Percentiles rank a stretch among this genome's conserved stretches.
phyloP scores from a whole-genome alignment of 2,888 invertebrate genomes.

The Drepanosiphum platanoidis region DNA sequence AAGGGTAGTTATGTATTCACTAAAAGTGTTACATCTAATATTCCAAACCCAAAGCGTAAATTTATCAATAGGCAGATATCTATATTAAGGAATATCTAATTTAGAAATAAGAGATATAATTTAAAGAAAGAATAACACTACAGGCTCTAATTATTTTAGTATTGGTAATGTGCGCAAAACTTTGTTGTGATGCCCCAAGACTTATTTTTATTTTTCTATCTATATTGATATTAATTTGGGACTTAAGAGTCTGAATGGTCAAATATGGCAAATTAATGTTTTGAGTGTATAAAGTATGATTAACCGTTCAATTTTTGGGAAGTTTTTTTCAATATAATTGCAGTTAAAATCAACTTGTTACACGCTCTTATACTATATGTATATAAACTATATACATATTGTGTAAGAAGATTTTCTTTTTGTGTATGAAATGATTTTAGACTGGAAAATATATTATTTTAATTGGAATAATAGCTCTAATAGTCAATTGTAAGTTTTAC shows the following conservation, averaged over 20 bases:
- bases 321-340: not conserved
- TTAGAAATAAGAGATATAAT: not conserved
- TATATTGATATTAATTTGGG: not conserved
- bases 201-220: not conserved
- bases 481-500: constrained; percentile 24
- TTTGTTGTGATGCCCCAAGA: constrained; percentile 28
- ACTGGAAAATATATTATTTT: not conserved
- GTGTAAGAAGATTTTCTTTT: not conserved
- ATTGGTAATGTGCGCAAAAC: constrained; percentile 22
- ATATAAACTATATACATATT: not conserved
- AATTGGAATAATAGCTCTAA: constrained; percentile 23
- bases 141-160: constrained; percentile 28
- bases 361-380: not conserved
- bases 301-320: constrained; percentile 5
- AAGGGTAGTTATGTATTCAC: constrained; percentile 59
- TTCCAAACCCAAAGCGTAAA: constrained; percentile 56
- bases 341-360: not conserved
- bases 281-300: not conserved
- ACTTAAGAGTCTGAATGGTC: constrained; percentile 31
- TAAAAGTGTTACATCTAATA: constrained; percentile 47
- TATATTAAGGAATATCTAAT: constrained; percentile 56
- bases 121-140: constrained; percentile 34
- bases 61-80: constrained; percentile 56
- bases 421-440: not conserved
- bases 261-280: not conserved